These are phyloP conservation scores for Acanthosepion lycidas DNA, from an alignment of 2,888 invertebrate genomes.

Conservation along the genomic window DNA sequence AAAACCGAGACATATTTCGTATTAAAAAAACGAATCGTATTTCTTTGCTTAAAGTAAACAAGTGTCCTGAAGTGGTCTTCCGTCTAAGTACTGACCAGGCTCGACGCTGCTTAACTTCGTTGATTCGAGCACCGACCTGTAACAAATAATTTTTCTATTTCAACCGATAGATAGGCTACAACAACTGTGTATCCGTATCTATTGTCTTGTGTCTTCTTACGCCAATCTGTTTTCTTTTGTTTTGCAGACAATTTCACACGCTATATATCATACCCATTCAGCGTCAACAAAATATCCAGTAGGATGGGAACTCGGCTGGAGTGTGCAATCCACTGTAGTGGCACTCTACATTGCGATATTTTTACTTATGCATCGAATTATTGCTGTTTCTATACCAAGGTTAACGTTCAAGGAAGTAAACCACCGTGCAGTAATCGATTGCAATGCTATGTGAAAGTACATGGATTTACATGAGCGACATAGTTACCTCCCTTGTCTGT, in stretches of 20 bases:
- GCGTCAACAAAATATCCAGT: background rate
- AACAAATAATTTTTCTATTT: too few relatives aligned
- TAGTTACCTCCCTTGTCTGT: background rate
- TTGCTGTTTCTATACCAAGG: background rate
- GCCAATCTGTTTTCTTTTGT: background rate
- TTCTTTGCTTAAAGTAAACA: too few relatives aligned
- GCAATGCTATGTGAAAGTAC: background rate
- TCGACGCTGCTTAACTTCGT: too few relatives aligned
- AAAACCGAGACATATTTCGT: too few relatives aligned
- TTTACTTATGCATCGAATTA: background rate
- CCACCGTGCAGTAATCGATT: background rate
- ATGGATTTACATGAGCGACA: background rate
- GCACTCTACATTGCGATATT: background rate
- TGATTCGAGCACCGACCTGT: too few relatives aligned
- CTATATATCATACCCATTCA: background rate
- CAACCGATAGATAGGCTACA: too few relatives aligned
- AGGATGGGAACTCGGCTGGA: background rate
- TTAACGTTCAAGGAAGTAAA: background rate
- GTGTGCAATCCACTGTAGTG: background rate
- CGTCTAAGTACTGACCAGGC: too few relatives aligned
- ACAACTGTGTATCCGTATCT: too few relatives aligned
- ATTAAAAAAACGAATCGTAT: too few relatives aligned
- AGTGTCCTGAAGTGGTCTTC: too few relatives aligned
- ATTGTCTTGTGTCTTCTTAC: too few relatives aligned
- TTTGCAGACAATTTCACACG: background rate